Evolutionary conservation across 2,888 invertebrate species (phyloP).

Genomic region (Embidobia sp.): DNA sequence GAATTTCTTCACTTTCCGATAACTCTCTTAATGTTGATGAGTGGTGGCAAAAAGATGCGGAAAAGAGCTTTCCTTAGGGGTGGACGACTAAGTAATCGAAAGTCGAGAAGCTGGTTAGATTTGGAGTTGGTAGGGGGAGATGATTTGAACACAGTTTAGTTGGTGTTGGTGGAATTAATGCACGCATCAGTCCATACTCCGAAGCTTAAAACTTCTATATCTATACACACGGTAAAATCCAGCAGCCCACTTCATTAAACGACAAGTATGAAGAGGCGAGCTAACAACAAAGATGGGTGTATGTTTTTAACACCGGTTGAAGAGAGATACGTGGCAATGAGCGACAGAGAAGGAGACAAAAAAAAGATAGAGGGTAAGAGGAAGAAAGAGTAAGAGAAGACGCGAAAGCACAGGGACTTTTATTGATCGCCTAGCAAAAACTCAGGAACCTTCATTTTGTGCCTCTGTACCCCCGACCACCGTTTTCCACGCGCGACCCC

Average conservation of each 20-base stretch:
- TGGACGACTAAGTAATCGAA: conserved; percentile 66
- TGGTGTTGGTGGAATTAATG: conserved; percentile 74
- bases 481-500: conserved; percentile 63
- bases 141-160: conserved; percentile 61
- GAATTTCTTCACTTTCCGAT: conserved; percentile 61
- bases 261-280: conserved; percentile 78
- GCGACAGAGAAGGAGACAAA: too few relatives aligned
- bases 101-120: conserved; percentile 55
- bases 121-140: conserved; percentile 35
- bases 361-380: too few relatives aligned
- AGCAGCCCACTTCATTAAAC: conserved; percentile 80
- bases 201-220: conserved; percentile 69
- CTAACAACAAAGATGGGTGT: conserved; percentile 60
- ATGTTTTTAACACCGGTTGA: conserved; percentile 35
- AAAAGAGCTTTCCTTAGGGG: conserved; percentile 63
- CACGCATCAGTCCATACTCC: conserved; percentile 80
- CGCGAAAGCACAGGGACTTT: conserved; percentile 80
- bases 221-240: conserved; percentile 58
- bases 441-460: conserved; percentile 82
- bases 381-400: conserved; percentile 50
- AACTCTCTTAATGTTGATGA: conserved; percentile 65
- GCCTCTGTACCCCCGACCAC: conserved; percentile 80
- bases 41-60: conserved; percentile 65
- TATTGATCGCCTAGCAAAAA: conserved; percentile 82
- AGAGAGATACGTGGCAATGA: conserved; percentile 59